Percentiles rank a stretch among this genome's conserved stretches.
Conservation (phyloP, 2,797 vertebrate species). For the Aldrovandia affinis region DNA sequence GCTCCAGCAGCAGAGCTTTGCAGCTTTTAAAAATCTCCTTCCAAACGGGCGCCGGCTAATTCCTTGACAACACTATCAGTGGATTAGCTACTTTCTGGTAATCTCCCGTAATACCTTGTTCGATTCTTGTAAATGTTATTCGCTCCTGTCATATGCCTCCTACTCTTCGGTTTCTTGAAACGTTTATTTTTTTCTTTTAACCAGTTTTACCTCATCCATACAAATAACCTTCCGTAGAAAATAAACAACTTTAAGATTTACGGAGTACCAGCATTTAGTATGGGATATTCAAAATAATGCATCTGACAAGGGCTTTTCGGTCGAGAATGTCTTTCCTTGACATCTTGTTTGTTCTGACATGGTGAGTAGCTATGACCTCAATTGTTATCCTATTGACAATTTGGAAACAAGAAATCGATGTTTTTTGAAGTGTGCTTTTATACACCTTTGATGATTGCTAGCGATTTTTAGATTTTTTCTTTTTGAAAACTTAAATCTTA, state of each 20-base stretch:
- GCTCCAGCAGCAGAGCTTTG: slow-evolving; percentile 69
- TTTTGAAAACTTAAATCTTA: not conserved
- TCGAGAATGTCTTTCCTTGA: not conserved
- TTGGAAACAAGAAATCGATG: not conserved
- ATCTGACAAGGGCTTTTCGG: not conserved
- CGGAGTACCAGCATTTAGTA: not conserved
- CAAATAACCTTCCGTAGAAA: slow-evolving; percentile 43
- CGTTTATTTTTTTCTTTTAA: slow-evolving; percentile 57
- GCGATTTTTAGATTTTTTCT: not conserved
- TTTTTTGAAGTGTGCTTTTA: not conserved
- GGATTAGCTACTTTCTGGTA: slow-evolving; percentile 73
- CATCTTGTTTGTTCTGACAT: slow-evolving; percentile 14
- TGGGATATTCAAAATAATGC: not conserved
- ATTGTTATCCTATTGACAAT: too few relatives aligned
- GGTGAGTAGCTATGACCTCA: slow-evolving; percentile 5
- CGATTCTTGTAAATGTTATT: slow-evolving; percentile 74
- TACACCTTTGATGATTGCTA: not conserved
- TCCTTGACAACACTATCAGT: slow-evolving; percentile 78
- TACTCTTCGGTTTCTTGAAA: slow-evolving; percentile 57
- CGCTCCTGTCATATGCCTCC: slow-evolving; percentile 40
- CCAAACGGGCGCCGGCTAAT: slow-evolving; percentile 72
- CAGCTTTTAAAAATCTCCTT: slow-evolving; percentile 70
- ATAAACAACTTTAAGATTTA: slow-evolving; percentile 29
- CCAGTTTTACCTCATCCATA: slow-evolving; percentile 51
- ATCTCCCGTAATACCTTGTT: slow-evolving; percentile 78